phyloP scores from a whole-genome alignment of 2,797 vertebrate species.

The Argyrosomus regius region DNA sequence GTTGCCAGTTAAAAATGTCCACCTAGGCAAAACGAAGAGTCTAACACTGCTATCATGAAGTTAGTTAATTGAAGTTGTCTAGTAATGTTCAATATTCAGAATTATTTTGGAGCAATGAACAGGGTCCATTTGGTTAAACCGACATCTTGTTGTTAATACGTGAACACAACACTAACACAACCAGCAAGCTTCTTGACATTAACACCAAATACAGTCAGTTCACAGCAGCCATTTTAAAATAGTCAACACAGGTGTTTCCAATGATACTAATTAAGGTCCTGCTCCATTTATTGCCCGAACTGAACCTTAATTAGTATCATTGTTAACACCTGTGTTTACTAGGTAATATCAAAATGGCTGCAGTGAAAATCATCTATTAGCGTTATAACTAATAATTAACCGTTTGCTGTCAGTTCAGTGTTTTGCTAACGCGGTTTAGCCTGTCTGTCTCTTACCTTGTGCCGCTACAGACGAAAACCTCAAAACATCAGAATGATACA shows the following conservation, averaged over 20 bases:
- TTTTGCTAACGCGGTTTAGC: conserved; percentile 27
- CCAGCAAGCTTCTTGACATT: background rate
- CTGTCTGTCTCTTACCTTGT: conserved; percentile 68
- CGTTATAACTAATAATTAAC: too few species aligned
- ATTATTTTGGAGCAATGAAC: background rate
- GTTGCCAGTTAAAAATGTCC: too few species aligned
- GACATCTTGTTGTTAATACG: background rate
- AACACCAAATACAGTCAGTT: background rate
- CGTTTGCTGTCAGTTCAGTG: background rate
- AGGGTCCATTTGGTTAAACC: background rate
- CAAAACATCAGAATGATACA: conserved; percentile 18
- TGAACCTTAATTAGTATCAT: too few species aligned
- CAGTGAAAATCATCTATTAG: background rate
- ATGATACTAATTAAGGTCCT: too few species aligned
- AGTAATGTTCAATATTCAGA: accelerated
- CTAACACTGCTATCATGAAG: too few species aligned
- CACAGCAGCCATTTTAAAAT: too few species aligned
- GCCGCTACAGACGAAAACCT: conserved; percentile 45
- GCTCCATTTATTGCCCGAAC: too few species aligned
- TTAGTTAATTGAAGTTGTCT: background rate
- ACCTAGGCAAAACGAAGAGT: background rate
- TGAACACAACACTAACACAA: background rate
- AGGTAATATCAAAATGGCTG: too few species aligned
- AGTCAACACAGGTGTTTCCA: too few species aligned
- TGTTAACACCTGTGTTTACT: too few species aligned